These are phyloP conservation scores for Lonchura striata DNA, from an alignment of 2,113 vertebrate species.

Conservation along the genomic window DNA sequence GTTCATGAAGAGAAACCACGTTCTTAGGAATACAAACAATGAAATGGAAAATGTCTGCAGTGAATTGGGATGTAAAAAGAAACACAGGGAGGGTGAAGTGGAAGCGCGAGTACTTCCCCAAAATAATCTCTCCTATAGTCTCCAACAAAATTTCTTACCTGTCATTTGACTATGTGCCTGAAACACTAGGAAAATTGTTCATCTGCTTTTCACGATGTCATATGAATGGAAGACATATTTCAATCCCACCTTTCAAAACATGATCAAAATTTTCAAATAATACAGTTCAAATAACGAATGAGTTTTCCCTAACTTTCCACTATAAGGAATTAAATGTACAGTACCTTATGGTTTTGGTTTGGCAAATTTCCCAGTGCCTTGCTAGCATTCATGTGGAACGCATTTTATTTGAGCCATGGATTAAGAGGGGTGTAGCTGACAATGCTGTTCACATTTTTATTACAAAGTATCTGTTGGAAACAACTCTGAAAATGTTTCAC, in stretches of 20 bases:
- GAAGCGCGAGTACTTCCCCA: neutral
- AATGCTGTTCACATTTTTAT: neutral
- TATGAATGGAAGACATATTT: neutral
- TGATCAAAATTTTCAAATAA: neutral
- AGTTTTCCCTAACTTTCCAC: neutral
- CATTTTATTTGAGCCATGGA: neutral
- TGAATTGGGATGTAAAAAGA: neutral
- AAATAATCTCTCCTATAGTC: neutral
- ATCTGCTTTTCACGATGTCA: neutral
- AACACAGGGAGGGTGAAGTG: neutral
- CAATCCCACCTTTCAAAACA: neutral
- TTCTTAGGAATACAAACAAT: neutral
- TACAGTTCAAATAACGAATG: neutral
- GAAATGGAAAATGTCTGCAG: neutral
- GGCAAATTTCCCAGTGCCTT: neutral
- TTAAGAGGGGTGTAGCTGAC: conserved; percentile 7
- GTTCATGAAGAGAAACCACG: neutral
- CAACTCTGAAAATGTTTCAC: conserved; percentile 10
- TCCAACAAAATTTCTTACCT: neutral
- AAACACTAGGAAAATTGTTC: neutral
- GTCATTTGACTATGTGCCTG: neutral
- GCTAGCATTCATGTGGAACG: neutral
- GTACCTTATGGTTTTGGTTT: neutral
- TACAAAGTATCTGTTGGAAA: neutral
- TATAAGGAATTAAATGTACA: neutral